These are phyloP conservation scores for Crocuta crocuta DNA, from an alignment of 2,113 vertebrate species.

Conservation along the genomic window DNA sequence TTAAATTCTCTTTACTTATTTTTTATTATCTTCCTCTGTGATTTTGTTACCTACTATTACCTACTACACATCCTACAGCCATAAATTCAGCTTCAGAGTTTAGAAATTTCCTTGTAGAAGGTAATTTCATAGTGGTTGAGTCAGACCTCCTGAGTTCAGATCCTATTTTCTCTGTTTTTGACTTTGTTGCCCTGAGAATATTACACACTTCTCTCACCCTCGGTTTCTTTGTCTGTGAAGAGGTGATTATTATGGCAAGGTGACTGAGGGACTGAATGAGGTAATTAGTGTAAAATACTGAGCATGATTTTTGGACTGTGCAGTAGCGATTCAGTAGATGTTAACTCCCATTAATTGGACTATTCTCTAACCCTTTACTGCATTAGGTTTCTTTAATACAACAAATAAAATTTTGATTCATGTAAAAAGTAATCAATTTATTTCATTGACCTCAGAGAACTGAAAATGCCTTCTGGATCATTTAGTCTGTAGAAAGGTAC, in stretches of 20 bases:
- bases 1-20: slow-evolving; percentile 54
- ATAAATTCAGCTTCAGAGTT: slow-evolving; percentile 38
- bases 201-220: not conserved
- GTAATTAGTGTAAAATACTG: not conserved
- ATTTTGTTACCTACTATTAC: not conserved
- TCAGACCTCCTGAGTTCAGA: not conserved
- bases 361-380: not conserved
- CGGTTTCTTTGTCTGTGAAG: not conserved
- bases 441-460: slow-evolving; percentile 33
- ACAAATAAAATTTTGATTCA: slow-evolving; percentile 58
- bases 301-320: not conserved
- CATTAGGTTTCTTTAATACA: slow-evolving; percentile 31
- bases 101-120: slow-evolving; percentile 37
- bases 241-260: not conserved
- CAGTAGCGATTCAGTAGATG: not conserved
- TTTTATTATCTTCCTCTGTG: slow-evolving; percentile 59
- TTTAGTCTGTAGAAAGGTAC: not conserved
- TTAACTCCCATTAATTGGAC: slow-evolving; percentile 12
- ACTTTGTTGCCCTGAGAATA: not conserved
- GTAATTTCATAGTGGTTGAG: not conserved
- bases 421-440: slow-evolving; percentile 32
- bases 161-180: not conserved
- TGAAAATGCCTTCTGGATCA: not conserved
- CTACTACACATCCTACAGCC: not conserved
- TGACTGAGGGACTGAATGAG: not conserved